A percentile compares a stretch with the other conserved stretches of the same genome.
Conservation (phyloP, 1,140 invertebrate genomes). For the Bombus picipes region DNA sequence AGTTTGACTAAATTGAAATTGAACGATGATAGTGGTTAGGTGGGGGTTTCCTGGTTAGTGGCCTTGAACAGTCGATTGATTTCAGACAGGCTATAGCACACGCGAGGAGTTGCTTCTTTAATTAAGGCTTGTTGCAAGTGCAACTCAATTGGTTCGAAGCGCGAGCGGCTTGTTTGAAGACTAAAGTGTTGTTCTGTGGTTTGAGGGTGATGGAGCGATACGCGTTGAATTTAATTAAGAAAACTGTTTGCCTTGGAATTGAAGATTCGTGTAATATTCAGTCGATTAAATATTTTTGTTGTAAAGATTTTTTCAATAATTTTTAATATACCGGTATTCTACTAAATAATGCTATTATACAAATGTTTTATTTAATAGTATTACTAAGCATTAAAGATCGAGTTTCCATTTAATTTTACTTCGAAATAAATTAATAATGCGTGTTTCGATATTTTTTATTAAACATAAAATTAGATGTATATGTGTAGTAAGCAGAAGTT, state of each 20-base stretch:
- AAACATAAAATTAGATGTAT: no score
- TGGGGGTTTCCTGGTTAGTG: neutral
- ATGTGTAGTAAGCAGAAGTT: no score
- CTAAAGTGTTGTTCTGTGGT: neutral
- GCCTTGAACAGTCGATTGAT: slow-evolving; percentile 1
- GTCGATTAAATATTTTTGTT: neutral
- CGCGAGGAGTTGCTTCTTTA: neutral
- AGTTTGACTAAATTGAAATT: neutral
- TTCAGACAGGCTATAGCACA: neutral
- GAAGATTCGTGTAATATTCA: no score
- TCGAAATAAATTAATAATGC: no score
- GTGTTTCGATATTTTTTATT: no score
- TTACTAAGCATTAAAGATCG: neutral
- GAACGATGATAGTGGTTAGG: neutral
- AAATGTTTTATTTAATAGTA: neutral
- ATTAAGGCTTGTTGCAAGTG: slow-evolving; percentile 10
- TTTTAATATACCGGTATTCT: neutral
- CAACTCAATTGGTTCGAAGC: slow-evolving; percentile 9
- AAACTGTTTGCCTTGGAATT: neutral
- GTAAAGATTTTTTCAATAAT: neutral
- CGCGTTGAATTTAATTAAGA: neutral
- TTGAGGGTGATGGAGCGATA: neutral
- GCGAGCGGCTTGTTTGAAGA: slow-evolving; percentile 7
- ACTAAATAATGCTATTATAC: neutral
- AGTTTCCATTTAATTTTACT: neutral